Percentiles rank a stretch among this genome's conserved stretches.
These are phyloP conservation scores for Lucifuga dentata DNA, from an alignment of 2,113 vertebrate species.

Conservation along the genomic window DNA sequence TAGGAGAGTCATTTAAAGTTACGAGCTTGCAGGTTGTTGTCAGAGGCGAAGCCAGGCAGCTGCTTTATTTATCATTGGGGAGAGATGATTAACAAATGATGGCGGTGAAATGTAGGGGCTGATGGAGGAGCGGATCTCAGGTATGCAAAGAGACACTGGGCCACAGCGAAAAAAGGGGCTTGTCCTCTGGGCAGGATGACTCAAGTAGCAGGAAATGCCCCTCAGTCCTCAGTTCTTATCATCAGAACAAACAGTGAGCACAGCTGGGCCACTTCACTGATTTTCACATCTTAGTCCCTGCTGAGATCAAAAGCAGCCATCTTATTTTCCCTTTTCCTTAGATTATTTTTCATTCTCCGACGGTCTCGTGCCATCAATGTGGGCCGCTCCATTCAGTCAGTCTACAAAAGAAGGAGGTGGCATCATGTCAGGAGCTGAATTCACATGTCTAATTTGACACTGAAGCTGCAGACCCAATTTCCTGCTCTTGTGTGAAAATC, in stretches of 20 bases:
- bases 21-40: conserved; percentile 60
- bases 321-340: conserved; percentile 29
- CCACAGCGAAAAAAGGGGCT: conserved; percentile 33
- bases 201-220: conserved; percentile 55
- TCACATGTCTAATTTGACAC: conserved; percentile 62
- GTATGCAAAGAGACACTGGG: conserved; percentile 44
- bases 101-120: conserved; percentile 62
- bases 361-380: conserved; percentile 37
- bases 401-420: conserved; percentile 37
- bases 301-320: conserved; percentile 58
- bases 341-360: conserved; percentile 45
- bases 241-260: conserved; percentile 60
- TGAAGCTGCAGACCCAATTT: conserved; percentile 67
- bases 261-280: conserved; percentile 56
- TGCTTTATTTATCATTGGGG: conserved; percentile 61
- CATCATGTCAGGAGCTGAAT: conserved; percentile 32
- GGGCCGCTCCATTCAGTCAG: conserved; percentile 39
- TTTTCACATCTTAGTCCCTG: conserved; percentile 47
- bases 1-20: conserved; percentile 65
- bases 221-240: conserved; percentile 41
- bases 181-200: conserved; percentile 51
- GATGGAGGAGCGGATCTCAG: conserved; percentile 51
- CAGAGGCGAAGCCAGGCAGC: conserved; percentile 61
- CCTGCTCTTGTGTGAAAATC: conserved; percentile 72
- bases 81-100: conserved; percentile 45